Conservation (phyloP, 2,113 vertebrate genomes). For the Rhea pennata region DNA sequence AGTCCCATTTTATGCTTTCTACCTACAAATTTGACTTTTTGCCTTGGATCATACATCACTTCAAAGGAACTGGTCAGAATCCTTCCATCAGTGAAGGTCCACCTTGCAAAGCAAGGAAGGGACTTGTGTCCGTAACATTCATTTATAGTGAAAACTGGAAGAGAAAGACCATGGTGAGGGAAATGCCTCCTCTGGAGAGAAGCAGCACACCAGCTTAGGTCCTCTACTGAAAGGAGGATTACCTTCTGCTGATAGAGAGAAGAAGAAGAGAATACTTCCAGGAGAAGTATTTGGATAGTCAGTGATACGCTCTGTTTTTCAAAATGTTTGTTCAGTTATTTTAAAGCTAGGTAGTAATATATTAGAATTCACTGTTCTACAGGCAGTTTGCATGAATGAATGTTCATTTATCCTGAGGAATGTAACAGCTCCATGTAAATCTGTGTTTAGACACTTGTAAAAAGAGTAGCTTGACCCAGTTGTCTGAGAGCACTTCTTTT, state of each 20-base stretch:
- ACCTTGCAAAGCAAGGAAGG: background rate
- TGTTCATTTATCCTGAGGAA: background rate
- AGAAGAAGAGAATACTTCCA: background rate
- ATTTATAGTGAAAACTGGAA: background rate
- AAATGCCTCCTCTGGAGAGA: background rate
- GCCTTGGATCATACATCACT: background rate
- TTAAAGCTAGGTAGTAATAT: background rate
- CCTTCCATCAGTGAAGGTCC: background rate
- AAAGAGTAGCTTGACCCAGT: background rate
- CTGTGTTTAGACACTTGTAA: background rate
- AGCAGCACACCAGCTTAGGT: background rate
- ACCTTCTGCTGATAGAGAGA: background rate
- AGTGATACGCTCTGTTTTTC: background rate
- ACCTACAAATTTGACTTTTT: background rate
- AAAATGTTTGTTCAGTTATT: background rate
- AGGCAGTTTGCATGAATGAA: background rate
- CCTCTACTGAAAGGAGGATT: background rate
- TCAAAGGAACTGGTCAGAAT: background rate
- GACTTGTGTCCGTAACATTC: background rate
- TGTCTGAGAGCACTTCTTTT: background rate
- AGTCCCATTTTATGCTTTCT: background rate
- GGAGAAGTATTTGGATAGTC: background rate
- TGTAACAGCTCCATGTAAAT: background rate
- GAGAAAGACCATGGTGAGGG: background rate
- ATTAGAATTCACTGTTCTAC: background rate